Base-by-base conservation (phyloP, 2,113 vertebrate genomes). In the Laticauda colubrina region DNA sequence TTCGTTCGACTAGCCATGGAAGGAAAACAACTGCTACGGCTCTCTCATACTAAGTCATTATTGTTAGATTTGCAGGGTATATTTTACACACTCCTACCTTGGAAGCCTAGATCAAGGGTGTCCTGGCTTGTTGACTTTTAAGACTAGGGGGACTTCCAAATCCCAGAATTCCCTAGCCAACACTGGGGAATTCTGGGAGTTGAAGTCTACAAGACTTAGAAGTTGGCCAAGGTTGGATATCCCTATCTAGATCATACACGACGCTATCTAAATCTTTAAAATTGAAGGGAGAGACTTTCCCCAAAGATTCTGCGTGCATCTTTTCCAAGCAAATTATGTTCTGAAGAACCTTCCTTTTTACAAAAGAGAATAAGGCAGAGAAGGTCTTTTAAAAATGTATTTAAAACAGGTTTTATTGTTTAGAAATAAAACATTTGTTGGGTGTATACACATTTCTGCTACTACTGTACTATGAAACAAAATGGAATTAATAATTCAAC, bases 301-400 rank as follows among this genome's bases (percentile, higher is more conserved):
- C 5, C 34, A n/a, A 0, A 2, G 34, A 21, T 20, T 81, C 18
- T 8, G 15, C 7, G 34, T 8, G 69, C 69, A 81, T 45, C 43
- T 45, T 48, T 45, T n/a, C 75, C 0, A 18, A 23, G 11, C 26
- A 54, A 81, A 57, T 20, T 14, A 23, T 3, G 10, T 43, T 5
- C 29, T 1, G 9, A 64, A 81, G 48, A 45, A 64, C 29, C 81
- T 89, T 48, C 48, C 54, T 21, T 57, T 57, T 21, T 23, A 55
- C 21, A 93, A 43, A 55, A 81, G 11, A 18, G 87, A 7, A 93
- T 18, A 15, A 57, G 94, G 95, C 93, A 94, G 91, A 94, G 91
- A 86, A 89, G 55, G 45, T 11, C 39, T 96, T 96, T 97, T 96
- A 81, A 81, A 81, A 81, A 9, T 81, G 3, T 96, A 90, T 96